Evolutionary conservation across 2,797 vertebrate genomes (phyloP), one percentile per base, ranked within the genome.

Genomic region (Acipenser ruthenus): DNA sequence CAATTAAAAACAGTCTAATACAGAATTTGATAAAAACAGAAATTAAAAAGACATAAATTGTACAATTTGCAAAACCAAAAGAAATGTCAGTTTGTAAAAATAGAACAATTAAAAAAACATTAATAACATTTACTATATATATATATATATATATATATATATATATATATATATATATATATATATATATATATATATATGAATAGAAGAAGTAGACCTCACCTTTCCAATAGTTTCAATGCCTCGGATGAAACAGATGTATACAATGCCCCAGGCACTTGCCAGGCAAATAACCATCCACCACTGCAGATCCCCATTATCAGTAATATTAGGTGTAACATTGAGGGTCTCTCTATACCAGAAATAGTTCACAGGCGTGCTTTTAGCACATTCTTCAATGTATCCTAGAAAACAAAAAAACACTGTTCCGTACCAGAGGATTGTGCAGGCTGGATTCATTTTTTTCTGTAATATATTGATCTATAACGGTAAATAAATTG

Each of bases 311-410:
- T 71, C 70, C 0, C 90, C 92, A 0, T 72, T 84, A 50, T 77
- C 78, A 0, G 66, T 49, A 8, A 93, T 79, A 69, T 87, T 79
- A 0, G 88, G 71, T 0, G 89, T 83, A 71, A 91, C 78, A 72
- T 95, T 91, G 67, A 95, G 79, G 0, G 92, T 93, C 69, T 79
- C 74, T 53, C 89, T 86, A 74, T 94, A 94, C 93, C 93, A 94
- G 73, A 91, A 94, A 70, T 93, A 94, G 74, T 82, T 92, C 66
- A 93, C 89, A 0, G 90, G 0, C 0, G 88, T 81, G 53, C 88
- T 91, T 77, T 78, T 67, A 2, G 77, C 77, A 71, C 92, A 94
- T 74, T 94, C 93, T 63, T 70, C 71, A 0, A 85, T 66, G 49
- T 82, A 71, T 0, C 82, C 93, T 94, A 80, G 37, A 37, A 37